These are phyloP conservation scores for Silurus meridionalis DNA, from an alignment of 2,113 vertebrate genomes.

Conservation along the genomic window DNA sequence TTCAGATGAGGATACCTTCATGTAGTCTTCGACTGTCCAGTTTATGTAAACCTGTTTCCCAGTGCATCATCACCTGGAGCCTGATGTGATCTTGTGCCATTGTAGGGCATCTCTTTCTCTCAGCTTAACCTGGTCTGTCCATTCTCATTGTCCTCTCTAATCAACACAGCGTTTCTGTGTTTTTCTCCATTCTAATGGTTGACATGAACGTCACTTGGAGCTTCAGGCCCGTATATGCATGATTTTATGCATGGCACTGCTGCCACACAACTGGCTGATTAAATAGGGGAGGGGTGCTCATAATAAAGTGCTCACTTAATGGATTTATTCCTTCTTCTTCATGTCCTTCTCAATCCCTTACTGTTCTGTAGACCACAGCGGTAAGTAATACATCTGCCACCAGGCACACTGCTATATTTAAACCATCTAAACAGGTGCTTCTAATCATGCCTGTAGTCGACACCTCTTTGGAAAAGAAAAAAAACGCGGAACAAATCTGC, in stretches of 20 bases:
- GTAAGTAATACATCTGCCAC: neutral
- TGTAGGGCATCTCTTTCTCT: neutral
- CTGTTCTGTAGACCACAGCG: neutral
- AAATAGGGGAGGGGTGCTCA: neutral
- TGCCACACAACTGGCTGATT: neutral
- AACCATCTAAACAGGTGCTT: neutral
- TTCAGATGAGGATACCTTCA: too few relatives aligned
- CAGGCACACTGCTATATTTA: neutral
- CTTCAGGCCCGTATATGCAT: neutral
- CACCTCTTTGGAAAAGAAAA: neutral
- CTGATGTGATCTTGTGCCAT: neutral
- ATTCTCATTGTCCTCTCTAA: neutral
- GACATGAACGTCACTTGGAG: neutral
- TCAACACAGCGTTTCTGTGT: neutral
- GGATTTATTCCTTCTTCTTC: neutral
- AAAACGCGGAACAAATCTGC: neutral
- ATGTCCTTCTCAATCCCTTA: neutral
- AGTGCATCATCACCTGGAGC: neutral
- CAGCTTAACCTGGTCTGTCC: neutral
- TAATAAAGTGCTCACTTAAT: neutral
- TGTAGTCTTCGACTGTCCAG: too few relatives aligned
- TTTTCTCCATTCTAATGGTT: neutral
- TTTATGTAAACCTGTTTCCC: too few relatives aligned
- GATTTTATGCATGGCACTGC: neutral
- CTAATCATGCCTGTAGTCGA: neutral